Evolutionary conservation across 2,113 vertebrate species (phyloP), one percentile per base, ranked within the genome.

Genomic region (Grus americana): DNA sequence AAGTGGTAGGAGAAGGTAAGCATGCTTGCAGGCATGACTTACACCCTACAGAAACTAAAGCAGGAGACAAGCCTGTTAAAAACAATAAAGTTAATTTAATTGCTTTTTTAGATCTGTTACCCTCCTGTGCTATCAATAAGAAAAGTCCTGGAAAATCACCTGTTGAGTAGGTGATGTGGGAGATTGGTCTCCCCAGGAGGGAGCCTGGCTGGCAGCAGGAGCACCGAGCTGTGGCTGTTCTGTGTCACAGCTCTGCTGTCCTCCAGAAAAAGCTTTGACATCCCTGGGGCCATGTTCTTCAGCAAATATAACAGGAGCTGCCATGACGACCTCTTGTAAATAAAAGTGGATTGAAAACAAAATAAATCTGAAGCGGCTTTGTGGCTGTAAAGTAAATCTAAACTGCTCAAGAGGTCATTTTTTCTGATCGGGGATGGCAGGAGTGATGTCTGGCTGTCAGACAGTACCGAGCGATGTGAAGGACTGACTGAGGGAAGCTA

Each of bases 311-410:
- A 55, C 47, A 59, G 47, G 8, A 90, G 23, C 74, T 93, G 49
- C 71, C 79, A 54, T 83, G 71, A 52, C 74, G 88, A 70, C 66
- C 36, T 57, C 85, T 80, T 93, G 68, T 93, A 93, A 90, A 93
- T 93, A 78, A 71, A 66, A 91, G 29, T 42, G 24, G 6, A 58
- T 93, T 72, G 78, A 79, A 91, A 90, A 34, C n/a, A 62, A 85
- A 91, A 92, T 92, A 83, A 72, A 76, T 76, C 36, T 50, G 79
- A 66, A 55, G 46, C 0, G 0, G 7, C 20, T 82, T 72, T 73
- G 22, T 86, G 71, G 58, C 71, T 76, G 9, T 36, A 44, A 79
- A 89, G 16, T 72, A 74, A 59, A 89, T 65, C n/a, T 47, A 21
- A 79, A 87, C 14, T 34, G 40, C 17, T 79, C 47, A 30, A 87